These are phyloP conservation scores for Phocides pigmalion DNA, from an alignment of 1,140 invertebrate species.

Conservation along the genomic window DNA sequence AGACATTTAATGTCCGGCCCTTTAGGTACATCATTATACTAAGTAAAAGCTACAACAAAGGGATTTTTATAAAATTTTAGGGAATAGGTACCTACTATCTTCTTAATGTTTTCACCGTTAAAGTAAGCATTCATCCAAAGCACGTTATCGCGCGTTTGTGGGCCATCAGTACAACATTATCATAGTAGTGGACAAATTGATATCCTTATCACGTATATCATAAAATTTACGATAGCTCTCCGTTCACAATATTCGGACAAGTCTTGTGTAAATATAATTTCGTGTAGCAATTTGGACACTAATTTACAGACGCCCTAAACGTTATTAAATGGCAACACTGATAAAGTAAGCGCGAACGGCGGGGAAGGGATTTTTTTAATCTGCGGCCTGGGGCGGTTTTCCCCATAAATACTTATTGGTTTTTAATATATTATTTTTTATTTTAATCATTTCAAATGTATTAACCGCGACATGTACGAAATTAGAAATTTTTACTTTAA, in stretches of 20 bases:
- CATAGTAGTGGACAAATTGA: constrained; percentile 69
- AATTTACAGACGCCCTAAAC: constrained; percentile 35
- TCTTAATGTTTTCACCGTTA: constrained; percentile 24
- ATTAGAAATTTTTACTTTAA: too few species aligned
- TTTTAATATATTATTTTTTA: too few species aligned
- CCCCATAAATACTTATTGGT: too few species aligned
- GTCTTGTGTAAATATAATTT: constrained; percentile 69
- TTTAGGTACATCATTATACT: too few species aligned
- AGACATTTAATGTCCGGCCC: too few species aligned
- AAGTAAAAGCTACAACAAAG: too few species aligned
- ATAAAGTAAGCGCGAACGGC: constrained; percentile 22
- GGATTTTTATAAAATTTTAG: too few species aligned
- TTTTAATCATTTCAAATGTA: too few species aligned
- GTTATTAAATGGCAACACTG: constrained; percentile 33
- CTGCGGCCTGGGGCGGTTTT: neutral
- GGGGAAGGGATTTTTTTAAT: constrained; percentile 27
- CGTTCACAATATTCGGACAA: constrained; percentile 57
- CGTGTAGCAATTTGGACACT: constrained; percentile 39
- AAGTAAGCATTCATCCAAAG: constrained; percentile 43
- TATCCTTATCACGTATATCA: constrained; percentile 63
- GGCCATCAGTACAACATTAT: constrained; percentile 44
- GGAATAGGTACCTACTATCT: too few species aligned
- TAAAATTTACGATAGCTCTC: constrained; percentile 66
- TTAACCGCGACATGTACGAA: too few species aligned
- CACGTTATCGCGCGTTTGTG: constrained; percentile 53